phyloP scores from a whole-genome alignment of 2,888 invertebrate species.

The Scelioninae gen. 1 region DNA sequence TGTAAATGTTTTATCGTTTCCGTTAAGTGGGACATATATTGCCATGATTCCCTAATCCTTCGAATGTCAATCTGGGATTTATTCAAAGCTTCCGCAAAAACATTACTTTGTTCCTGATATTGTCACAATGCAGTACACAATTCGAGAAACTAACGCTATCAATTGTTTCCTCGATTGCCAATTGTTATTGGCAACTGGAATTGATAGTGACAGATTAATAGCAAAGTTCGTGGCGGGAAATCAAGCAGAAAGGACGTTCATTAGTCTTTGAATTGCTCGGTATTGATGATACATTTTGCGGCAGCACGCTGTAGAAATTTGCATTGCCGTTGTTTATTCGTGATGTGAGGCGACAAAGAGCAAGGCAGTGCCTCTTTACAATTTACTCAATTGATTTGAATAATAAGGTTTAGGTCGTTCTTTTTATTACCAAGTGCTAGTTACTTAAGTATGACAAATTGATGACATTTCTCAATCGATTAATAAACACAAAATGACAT shows the following conservation, averaged over 20 bases:
- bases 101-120: too few relatives aligned
- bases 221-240: slow-evolving; percentile 18
- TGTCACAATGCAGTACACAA: too few relatives aligned
- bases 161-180: slow-evolving; percentile 37
- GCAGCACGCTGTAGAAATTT: slow-evolving; percentile 25
- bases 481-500: background rate
- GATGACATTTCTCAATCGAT: background rate
- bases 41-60: too few relatives aligned
- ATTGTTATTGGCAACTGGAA: slow-evolving; percentile 49
- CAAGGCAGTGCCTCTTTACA: background rate
- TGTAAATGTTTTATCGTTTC: too few relatives aligned
- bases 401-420: slow-evolving; percentile 2
- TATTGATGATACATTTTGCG: slow-evolving; percentile 29
- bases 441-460: background rate
- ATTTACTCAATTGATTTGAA: slow-evolving; percentile 27
- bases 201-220: slow-evolving; percentile 45
- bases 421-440: background rate
- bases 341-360: background rate
- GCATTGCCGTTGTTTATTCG: slow-evolving; percentile 30
- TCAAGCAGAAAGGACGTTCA: slow-evolving; percentile 47
- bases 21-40: too few relatives aligned
- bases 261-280: slow-evolving; percentile 37
- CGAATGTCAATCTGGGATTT: too few relatives aligned
- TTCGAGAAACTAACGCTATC: too few relatives aligned
- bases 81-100: too few relatives aligned